Percentiles rank a stretch among this genome's conserved stretches.
These are phyloP conservation scores for Patella pellucida DNA, from an alignment of 2,888 invertebrate species.

Conservation along the genomic window DNA sequence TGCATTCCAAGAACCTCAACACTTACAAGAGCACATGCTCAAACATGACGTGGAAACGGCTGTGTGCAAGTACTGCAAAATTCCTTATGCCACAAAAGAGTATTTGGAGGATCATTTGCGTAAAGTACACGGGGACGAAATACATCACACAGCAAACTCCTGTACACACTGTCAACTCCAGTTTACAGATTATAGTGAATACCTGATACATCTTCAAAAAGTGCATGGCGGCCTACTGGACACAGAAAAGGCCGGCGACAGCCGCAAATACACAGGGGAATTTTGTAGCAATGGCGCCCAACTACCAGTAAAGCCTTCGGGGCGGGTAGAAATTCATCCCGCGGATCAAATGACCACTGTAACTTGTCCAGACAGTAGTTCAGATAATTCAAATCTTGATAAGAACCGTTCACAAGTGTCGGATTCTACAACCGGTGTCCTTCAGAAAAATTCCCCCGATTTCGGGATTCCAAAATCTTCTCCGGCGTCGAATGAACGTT, in stretches of 20 bases:
- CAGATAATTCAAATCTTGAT: constrained; percentile 33
- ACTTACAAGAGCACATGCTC: constrained; percentile 42
- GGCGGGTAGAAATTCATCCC: constrained; percentile 15
- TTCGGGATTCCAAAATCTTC: constrained; percentile 21
- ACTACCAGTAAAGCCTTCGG: not conserved
- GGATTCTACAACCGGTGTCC: constrained; percentile 15
- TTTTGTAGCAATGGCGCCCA: not conserved
- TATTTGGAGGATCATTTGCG: constrained; percentile 30
- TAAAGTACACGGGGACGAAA: constrained; percentile 22
- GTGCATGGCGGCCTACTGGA: constrained; percentile 18
- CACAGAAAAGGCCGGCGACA: not conserved
- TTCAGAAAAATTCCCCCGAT: not conserved
- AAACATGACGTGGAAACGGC: constrained; percentile 28
- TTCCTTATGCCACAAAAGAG: constrained; percentile 25
- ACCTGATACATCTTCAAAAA: constrained; percentile 29
- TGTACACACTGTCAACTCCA: not conserved
- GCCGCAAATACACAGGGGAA: too few species aligned
- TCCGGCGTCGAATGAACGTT: constrained; percentile 22
- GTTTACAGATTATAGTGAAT: constrained; percentile 15
- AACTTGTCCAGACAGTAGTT: constrained; percentile 59
- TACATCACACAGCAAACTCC: not conserved
- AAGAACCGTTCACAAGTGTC: constrained; percentile 4
- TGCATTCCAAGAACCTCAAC: constrained; percentile 45
- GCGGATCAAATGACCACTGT: constrained; percentile 52
- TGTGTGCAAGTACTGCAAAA: constrained; percentile 39